A percentile compares a stretch with the other conserved stretches of the same genome.
Evolutionary conservation across 2,888 invertebrate species (phyloP).

Genomic region (Agelastica alni): DNA sequence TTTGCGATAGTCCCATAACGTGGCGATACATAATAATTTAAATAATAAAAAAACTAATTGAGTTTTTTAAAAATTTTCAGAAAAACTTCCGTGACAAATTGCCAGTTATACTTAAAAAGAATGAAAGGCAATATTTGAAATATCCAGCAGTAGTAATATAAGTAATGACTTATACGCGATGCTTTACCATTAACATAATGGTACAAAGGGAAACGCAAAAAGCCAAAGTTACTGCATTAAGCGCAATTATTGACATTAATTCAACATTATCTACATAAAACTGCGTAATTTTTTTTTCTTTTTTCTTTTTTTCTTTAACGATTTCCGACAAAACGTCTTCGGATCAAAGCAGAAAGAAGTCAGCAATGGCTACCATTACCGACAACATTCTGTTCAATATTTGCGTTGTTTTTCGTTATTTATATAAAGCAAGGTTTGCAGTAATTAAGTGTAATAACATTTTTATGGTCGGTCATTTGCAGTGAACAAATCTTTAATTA

Average conservation of each 20-base stretch:
- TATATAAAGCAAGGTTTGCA: slow-evolving; percentile 46
- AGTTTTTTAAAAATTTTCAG: too few species aligned
- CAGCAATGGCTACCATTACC: slow-evolving; percentile 30
- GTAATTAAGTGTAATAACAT: slow-evolving; percentile 52
- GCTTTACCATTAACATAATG: too few species aligned
- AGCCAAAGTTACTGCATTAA: slow-evolving; percentile 11
- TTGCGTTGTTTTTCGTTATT: slow-evolving; percentile 45
- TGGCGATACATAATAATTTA: too few species aligned
- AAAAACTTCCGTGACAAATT: too few species aligned
- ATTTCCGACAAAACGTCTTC: slow-evolving; percentile 28
- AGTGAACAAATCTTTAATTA: slow-evolving; percentile 39
- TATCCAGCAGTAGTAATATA: too few species aligned
- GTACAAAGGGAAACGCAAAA: too few species aligned
- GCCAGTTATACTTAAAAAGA: too few species aligned
- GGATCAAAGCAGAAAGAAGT: not conserved
- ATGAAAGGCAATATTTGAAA: too few species aligned
- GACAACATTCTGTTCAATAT: slow-evolving; percentile 41
- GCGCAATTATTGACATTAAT: slow-evolving; percentile 31
- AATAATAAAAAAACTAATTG: too few species aligned
- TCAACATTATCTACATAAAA: slow-evolving; percentile 34
- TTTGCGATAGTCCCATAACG: too few species aligned
- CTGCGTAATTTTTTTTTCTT: slow-evolving; percentile 27
- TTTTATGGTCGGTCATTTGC: slow-evolving; percentile 48
- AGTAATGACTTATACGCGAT: too few species aligned
- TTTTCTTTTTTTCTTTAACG: slow-evolving; percentile 30